Base-by-base conservation (phyloP, 1,140 invertebrate species). In the Brachionus koreanus region DNA sequence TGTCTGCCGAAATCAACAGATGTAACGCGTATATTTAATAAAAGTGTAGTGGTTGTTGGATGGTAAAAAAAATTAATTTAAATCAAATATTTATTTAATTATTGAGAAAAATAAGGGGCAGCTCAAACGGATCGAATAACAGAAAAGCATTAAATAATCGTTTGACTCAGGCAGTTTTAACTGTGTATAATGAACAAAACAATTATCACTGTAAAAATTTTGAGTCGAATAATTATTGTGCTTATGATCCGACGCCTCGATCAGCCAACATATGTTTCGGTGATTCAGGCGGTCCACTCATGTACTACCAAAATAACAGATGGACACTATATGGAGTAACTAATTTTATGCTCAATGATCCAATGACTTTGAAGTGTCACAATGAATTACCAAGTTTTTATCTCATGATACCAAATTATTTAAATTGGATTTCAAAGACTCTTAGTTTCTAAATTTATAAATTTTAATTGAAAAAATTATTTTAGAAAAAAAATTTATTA, bases 291-390 rank as follows among this genome's bases (percentile, higher is more conserved):
- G 77, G 77, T 35, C 77, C 77, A 4, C 2, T 67, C 23, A 63
- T 82, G 77, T 43, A 61, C 3, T 67, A 82, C 42, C 4, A 37
- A n/a, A 63, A 63, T 33, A 42, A 67, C 5, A 82, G 61, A 82
- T 82, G 77, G 77, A 82, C 23, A 3, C 25, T 82, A 7, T 43
- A 42, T n/a, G 77, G 77, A 25, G 77, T 82, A 5, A 49, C 67
- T 25, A 72, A 42, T 72, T 72, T 72, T 39, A 42, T 72, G 16
- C 33, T 39, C 7, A 42, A 37, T 37, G 33, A 72, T 72, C 33
- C 35, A n/a, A 1, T 39, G 5, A 37, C 67, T 65, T 16, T 63
- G 7, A 29, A 6, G 37, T 67, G 77, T 12, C 49, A 57, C 61
- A 42, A 43, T 49, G 13, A 63, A 33, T 29, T 82, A 29, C 61